Evolutionary conservation across 2,113 vertebrate species (phyloP).

Genomic region (Anser cygnoides): DNA sequence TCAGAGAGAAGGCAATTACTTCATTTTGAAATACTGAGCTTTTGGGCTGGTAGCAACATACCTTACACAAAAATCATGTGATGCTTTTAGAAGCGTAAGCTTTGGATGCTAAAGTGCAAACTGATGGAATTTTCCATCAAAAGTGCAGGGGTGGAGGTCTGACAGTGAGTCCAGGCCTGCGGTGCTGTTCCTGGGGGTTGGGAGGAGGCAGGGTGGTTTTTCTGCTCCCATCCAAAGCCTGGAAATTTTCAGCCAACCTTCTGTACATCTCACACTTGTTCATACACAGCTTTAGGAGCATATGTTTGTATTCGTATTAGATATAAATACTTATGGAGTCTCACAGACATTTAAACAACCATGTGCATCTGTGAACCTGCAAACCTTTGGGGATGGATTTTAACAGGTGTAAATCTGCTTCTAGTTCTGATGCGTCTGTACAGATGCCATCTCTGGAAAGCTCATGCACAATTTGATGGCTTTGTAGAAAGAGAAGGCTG

Average conservation of each 20-base stretch:
- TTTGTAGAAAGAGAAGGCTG: background rate
- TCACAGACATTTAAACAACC: background rate
- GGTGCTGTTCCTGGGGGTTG: background rate
- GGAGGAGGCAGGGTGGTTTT: background rate
- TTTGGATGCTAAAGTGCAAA: background rate
- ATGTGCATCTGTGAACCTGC: background rate
- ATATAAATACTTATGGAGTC: background rate
- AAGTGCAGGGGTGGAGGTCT: background rate
- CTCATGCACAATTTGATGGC: background rate
- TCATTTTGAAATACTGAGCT: background rate
- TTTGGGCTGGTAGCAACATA: background rate
- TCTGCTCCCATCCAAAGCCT: background rate
- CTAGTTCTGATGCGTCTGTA: background rate
- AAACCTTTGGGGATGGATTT: conserved; percentile 19
- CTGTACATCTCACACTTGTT: background rate
- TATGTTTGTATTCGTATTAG: conserved; percentile 11
- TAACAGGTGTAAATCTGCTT: background rate
- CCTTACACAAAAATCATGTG: background rate
- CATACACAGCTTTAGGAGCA: conserved; percentile 20
- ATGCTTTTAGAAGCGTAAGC: background rate
- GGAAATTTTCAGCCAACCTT: background rate
- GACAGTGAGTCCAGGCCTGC: background rate
- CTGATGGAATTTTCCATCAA: background rate
- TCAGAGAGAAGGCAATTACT: background rate
- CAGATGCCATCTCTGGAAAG: background rate